Evolutionary conservation across 23 tunicate genomes (phyloP).

Genomic region (Ascidia mentula): DNA sequence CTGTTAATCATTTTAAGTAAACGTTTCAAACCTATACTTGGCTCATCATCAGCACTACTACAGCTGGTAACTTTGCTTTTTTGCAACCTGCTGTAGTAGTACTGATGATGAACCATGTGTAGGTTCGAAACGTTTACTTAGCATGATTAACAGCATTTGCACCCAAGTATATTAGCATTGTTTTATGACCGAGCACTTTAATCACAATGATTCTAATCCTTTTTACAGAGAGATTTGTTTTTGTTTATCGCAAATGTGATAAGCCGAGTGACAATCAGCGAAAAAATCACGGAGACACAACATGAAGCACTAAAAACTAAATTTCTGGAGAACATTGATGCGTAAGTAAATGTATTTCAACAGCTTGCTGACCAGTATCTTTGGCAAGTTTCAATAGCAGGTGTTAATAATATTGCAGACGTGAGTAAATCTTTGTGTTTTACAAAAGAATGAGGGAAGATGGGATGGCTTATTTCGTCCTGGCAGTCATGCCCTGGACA

Average conservation of each 20-base stretch:
- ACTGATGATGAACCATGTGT: too few species aligned
- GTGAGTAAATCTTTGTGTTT: neutral
- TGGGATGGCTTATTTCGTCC: neutral
- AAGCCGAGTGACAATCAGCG: neutral
- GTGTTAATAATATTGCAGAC: neutral
- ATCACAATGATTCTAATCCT: too few species aligned
- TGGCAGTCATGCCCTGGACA: constrained; percentile 6
- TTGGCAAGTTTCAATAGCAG: neutral
- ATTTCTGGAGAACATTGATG: neutral
- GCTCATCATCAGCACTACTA: too few species aligned
- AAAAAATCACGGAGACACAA: neutral
- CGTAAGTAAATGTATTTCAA: neutral
- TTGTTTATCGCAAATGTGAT: constrained; percentile 4
- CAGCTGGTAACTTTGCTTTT: too few species aligned
- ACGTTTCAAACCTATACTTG: too few species aligned
- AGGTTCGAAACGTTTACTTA: too few species aligned
- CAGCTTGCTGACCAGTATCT: neutral
- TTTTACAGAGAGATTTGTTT: constrained; percentile 2
- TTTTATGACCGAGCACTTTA: too few species aligned
- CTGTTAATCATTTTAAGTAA: too few species aligned
- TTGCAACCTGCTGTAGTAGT: too few species aligned
- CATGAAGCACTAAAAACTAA: neutral
- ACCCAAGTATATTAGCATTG: too few species aligned
- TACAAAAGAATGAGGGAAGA: neutral
- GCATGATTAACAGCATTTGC: too few species aligned